These are phyloP conservation scores for Ametastegia equiseti DNA, from an alignment of 2,888 invertebrate genomes.

Conservation along the genomic window DNA sequence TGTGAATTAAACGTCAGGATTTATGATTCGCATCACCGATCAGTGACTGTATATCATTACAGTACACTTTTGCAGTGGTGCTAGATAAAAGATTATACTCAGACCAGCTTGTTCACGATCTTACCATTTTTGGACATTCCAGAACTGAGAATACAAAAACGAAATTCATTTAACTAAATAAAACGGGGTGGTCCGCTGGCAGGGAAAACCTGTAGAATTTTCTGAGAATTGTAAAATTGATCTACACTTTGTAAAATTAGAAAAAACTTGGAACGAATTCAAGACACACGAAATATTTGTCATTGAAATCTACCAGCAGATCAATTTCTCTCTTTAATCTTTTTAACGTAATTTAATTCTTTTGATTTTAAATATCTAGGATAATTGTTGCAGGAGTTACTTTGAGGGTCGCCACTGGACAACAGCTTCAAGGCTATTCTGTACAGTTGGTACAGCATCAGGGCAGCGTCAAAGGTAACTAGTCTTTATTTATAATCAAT, in stretches of 20 bases:
- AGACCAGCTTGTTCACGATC: slow-evolving; percentile 74
- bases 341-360: slow-evolving; percentile 14
- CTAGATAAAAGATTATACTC: slow-evolving; percentile 67
- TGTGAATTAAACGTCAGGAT: neutral
- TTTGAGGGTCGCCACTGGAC: slow-evolving; percentile 73
- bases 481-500: neutral
- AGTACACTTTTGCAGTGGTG: slow-evolving; percentile 70
- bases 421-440: slow-evolving; percentile 76
- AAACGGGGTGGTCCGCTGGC: no score
- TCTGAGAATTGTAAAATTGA: no score
- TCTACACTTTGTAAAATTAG: no score
- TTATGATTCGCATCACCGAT: slow-evolving; percentile 58
- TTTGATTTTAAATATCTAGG: slow-evolving; percentile 51
- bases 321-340: neutral
- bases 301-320: neutral
- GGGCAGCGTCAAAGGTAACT: slow-evolving; percentile 78
- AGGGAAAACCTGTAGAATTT: no score
- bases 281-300: neutral
- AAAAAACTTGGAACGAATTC: no score
- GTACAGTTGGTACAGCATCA: slow-evolving; percentile 79
- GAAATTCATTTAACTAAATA: neutral
- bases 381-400: slow-evolving; percentile 67
- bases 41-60: slow-evolving; percentile 59
- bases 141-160: slow-evolving; percentile 64
- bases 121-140: slow-evolving; percentile 64